phyloP scores from a whole-genome alignment of 23 tunicate species.

The Styela clava region DNA sequence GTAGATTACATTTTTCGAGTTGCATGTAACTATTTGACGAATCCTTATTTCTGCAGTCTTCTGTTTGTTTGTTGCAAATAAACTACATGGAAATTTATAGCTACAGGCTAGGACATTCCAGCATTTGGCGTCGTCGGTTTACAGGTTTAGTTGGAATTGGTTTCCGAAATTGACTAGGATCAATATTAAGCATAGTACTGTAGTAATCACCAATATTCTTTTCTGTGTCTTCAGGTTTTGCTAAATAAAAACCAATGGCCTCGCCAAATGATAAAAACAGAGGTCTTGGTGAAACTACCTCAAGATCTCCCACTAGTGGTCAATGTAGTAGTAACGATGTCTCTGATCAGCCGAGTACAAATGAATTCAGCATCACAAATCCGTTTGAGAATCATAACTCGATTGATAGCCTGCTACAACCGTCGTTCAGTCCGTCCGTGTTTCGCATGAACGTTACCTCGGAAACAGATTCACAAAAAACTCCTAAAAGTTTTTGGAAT shows the following conservation, averaged over 20 bases:
- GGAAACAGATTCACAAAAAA: neutral
- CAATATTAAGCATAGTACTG: too few species aligned
- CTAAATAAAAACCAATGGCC: neutral
- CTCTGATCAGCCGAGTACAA: neutral
- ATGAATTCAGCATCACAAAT: conserved; percentile 67
- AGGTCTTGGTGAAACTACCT: neutral
- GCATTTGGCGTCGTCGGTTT: too few species aligned
- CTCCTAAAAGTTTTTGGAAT: conserved; percentile 73
- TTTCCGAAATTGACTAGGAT: too few species aligned
- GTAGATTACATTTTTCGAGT: too few species aligned
- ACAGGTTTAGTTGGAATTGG: too few species aligned
- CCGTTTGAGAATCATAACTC: conserved; percentile 78
- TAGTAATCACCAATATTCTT: too few species aligned
- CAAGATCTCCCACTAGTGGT: neutral
- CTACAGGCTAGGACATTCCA: too few species aligned
- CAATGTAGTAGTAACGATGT: neutral
- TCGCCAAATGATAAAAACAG: neutral
- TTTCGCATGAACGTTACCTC: conserved; percentile 16
- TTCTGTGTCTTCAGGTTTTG: neutral
- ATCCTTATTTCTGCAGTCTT: too few species aligned
- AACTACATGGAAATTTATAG: too few species aligned
- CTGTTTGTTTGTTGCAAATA: too few species aligned
- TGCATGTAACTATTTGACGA: too few species aligned
- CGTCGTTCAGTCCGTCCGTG: conserved; percentile 84
- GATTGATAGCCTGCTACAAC: conserved; percentile 66